These are phyloP conservation scores for Apotomis capreana DNA, from an alignment of 2,888 invertebrate species.

Conservation along the genomic window DNA sequence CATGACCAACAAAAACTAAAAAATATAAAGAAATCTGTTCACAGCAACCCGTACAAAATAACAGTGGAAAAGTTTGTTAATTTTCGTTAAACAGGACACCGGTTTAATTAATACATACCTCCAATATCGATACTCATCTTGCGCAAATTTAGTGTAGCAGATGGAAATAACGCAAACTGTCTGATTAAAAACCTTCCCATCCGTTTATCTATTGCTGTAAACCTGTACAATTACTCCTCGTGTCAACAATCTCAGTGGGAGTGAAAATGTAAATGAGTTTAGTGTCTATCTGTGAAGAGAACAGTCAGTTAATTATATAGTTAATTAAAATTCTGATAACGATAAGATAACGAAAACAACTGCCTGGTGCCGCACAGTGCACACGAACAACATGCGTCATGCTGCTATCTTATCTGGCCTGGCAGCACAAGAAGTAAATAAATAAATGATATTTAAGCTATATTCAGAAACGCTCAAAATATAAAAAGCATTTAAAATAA, in stretches of 20 bases:
- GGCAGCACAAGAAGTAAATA: neutral
- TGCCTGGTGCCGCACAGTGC: no score
- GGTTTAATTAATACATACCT: slow-evolving; percentile 55
- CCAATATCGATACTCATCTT: slow-evolving; percentile 79
- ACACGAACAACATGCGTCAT: neutral
- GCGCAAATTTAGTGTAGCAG: slow-evolving; percentile 45
- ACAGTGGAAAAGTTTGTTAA: no score
- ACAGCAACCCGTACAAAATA: no score
- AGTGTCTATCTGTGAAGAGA: slow-evolving; percentile 7
- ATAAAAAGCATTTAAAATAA: neutral
- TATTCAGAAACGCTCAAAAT: neutral
- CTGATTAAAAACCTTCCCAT: slow-evolving; percentile 29
- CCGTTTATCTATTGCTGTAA: neutral
- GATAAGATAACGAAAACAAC: slow-evolving; percentile 19
- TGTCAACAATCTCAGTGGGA: slow-evolving; percentile 6
- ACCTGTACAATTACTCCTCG: neutral
- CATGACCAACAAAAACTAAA: no score
- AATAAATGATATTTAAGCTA: neutral
- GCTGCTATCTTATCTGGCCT: neutral
- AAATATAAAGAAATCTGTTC: no score
- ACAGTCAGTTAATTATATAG: neutral
- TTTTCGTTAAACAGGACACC: no score
- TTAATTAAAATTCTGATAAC: slow-evolving; percentile 17
- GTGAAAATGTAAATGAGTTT: neutral
- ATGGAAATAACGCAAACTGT: slow-evolving; percentile 2